Evolutionary conservation across 2,113 vertebrate genomes (phyloP), one percentile per base, ranked within the genome.

Genomic region (Pollimyrus isidori): DNA sequence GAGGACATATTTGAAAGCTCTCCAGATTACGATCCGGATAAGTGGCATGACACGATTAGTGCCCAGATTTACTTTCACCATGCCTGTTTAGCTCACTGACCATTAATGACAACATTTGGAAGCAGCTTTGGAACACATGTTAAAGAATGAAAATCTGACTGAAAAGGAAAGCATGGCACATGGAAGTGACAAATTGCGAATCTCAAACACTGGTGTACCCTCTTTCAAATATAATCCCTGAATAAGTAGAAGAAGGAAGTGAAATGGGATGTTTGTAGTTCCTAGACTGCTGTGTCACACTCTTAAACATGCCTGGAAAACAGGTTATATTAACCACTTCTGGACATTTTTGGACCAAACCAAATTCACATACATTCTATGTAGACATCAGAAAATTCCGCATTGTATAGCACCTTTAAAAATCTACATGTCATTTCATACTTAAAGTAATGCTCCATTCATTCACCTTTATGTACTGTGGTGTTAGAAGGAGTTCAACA

Each of bases 1-100:
- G 73, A 87, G 89, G 89, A 86, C 49, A 87, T 80, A 62, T 39
- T 58, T 90, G 89, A 30, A 82, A 62, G 19, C 23, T 73, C 7
- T 48, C 90, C 90, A 89, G 49, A 56, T 52, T 30, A 86, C 15
- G 26, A 26, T 52, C 49, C 49, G 1, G 26, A 86, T 48, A 86
- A 50, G 48, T 19, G 3, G 21, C 48, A n/a, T 52, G 49, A 17
- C n/a, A 26, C 4, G 15, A 26, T 48, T 11, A 46, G 10, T 86
- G 49, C 17, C 6, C 26, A 2, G 50, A n/a, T 85, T 23, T n/a
- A 11, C 80, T 23, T 46, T 45, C 39, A 4, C 35, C 21, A 45
- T 15, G 69, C 5, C 46, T 76, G 15, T 50, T 86, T 30, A 42
- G 83, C 45, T 86, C 48, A 50, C 48, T n/a, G 80, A 53, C 15